Base-by-base conservation (phyloP, 2,888 invertebrate species). In the Ichneumon xanthorius region DNA sequence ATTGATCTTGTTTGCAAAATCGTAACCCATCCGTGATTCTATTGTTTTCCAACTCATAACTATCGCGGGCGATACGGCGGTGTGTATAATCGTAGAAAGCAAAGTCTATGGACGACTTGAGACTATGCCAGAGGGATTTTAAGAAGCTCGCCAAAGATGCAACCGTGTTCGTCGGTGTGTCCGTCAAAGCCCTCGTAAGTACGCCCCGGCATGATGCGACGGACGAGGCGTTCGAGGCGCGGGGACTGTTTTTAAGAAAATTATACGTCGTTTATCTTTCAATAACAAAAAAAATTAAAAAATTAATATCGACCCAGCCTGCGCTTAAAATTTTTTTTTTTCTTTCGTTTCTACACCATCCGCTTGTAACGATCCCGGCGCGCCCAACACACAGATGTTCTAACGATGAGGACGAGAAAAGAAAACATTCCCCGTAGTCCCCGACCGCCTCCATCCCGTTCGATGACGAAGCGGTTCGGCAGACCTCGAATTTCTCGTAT, bases 101-200 rank as follows among this genome's bases (percentile, higher is more conserved):
- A 92, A 95, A 95, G 92, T 95, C 95, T 88, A 94, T 95, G 93
- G 94, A 94, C 89, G 95, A 95, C 92, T 94, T 95, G 90, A 92
- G 92, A 88, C 87, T 92, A 85, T 92, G 92, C 90, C 90, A 91
- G 92, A 90, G 94, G 92, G 92, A 92, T 88, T 91, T 85, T 86
- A 89, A 88, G 88, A 91, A 90, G 88, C 90, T 89, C 87, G 85
- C 89, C 90, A 92, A 88, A 88, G 90, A 90, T 89, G 92, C 92
- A 81, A 88, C 91, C 91, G 95, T 95, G 88, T 95, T 95, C 93
- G 94, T 94, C 88, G 95, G 95, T 90, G 96, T 96, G 82, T 96
- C 95, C 90, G 96, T 96, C 89, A 95, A 95, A 94, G 94, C 95
- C 89, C 95, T 96, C 95, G 96, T 96, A 95, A 96, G 96, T 94